phyloP scores from a whole-genome alignment of 2,888 invertebrate species.

The Leucozona laternaria region DNA sequence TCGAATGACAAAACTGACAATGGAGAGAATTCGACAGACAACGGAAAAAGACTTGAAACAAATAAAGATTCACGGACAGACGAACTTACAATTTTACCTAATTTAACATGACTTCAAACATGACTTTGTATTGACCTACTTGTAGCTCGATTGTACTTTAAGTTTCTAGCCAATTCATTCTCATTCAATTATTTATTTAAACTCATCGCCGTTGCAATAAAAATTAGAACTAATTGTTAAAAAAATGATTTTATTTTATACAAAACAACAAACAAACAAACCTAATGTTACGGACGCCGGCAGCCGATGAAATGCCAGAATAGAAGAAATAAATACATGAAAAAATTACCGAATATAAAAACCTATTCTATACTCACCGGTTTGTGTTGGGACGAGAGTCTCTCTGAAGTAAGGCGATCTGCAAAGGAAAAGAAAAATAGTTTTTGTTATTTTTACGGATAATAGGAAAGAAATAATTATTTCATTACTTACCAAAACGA shows the following conservation, averaged over 20 bases:
- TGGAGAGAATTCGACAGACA: not conserved
- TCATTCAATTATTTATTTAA: conserved; percentile 62
- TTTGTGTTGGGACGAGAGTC: too few species aligned
- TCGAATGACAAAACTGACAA: not conserved
- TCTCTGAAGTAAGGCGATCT: too few species aligned
- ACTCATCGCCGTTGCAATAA: conserved; percentile 48
- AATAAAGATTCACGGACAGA: conserved; percentile 2
- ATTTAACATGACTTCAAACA: conserved; percentile 44
- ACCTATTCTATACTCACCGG: too few species aligned
- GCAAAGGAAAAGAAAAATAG: too few species aligned
- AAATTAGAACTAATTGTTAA: conserved; percentile 17
- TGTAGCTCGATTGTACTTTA: not conserved
- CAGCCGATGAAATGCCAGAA: too few species aligned
- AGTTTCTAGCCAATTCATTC: conserved; percentile 45
- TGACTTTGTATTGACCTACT: not conserved
- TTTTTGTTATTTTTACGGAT: too few species aligned
- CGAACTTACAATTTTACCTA: conserved; percentile 20
- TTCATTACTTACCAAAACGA: too few species aligned
- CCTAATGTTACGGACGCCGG: too few species aligned
- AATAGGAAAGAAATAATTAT: too few species aligned
- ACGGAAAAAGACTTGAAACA: not conserved
- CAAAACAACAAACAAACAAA: too few species aligned
- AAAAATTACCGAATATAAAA: too few species aligned
- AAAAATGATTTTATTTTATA: not conserved
- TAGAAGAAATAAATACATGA: too few species aligned